These are phyloP conservation scores for Leucopsar rothschildi DNA, from an alignment of 2,113 vertebrate species.

Conservation along the genomic window DNA sequence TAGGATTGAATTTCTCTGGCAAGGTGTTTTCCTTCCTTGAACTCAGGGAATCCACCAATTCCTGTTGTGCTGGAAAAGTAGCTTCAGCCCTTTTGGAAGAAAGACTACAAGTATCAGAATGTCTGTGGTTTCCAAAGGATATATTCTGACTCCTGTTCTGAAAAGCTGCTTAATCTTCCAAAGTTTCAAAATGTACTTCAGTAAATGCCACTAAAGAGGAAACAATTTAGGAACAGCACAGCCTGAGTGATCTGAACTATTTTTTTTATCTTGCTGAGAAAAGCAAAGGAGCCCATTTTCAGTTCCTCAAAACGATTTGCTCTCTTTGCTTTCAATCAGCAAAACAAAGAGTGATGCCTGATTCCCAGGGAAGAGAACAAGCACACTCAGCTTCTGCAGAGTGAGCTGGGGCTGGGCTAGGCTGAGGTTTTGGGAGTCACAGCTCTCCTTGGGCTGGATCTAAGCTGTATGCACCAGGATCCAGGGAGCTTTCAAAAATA, in stretches of 20 bases:
- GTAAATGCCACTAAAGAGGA: not conserved
- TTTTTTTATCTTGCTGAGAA: not conserved
- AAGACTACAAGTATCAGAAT: not conserved
- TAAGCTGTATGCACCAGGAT: not conserved
- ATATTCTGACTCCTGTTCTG: not conserved
- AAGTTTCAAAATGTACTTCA: not conserved
- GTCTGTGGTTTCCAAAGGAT: not conserved
- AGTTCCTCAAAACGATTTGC: not conserved
- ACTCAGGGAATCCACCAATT: not conserved
- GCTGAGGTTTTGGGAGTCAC: not conserved
- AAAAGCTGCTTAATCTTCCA: not conserved
- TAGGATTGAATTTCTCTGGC: not conserved
- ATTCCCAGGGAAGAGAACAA: not conserved
- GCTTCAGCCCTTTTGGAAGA: not conserved
- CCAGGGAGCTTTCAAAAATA: not conserved
- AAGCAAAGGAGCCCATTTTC: not conserved
- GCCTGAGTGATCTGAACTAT: not conserved
- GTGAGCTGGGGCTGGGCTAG: not conserved
- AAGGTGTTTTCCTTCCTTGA: not conserved
- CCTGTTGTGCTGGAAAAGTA: not conserved
- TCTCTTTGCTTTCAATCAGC: not conserved
- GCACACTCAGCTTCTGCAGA: not conserved
- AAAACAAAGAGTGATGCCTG: not conserved
- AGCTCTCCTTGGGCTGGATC: not conserved
- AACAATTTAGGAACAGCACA: not conserved